Evolutionary conservation across 2,113 vertebrate species (phyloP), one percentile per base, ranked within the genome.

Genomic region (Melanotaenia duboulayi): DNA sequence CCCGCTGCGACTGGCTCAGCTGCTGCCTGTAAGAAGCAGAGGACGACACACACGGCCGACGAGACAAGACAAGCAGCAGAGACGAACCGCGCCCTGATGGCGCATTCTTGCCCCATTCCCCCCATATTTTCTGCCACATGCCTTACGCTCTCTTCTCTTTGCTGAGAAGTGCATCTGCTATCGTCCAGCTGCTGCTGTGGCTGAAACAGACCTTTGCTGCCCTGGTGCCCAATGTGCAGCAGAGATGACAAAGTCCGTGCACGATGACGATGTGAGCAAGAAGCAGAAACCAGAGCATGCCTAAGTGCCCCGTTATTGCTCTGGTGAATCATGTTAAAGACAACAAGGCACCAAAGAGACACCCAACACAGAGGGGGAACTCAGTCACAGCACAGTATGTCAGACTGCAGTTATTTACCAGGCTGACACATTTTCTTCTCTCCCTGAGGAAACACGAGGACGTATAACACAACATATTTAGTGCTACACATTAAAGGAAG

Each of bases 1-100:
- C 68, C 79, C 73, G 59, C 66, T 65, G 86, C 58, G 84, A 84
- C 82, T 66, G 86, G 82, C 85, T 86, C 89, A 90, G 89, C 90
- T 91, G 90, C 76, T 83, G 77, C 82, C 84, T 85, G 86, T 80
- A 81, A 48, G 71, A 78, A 74, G 70, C 73, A 44, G 66, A 70
- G 57, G 73, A 73, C 17, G 37, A 61, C 65, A 32, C 70, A 19
- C 37, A 61, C 77, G 49, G 81, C 76, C 60, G 25, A 89, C 54
- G 2, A 66, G 81, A 88, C 28, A 0, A 68, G 87, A 89, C 85
- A 82, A 83, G 88, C 85, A 72, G 78, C 82, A 82, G 84, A 83
- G 87, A 71, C 3, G 46, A 56, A 39, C 65, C 11, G 63, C 25
- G 71, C 48, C 58, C 65, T 8, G 52, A 50, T n/a, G 68, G 25